Evolutionary conservation across 92 coral and sea anemone species (phyloP).

Genomic region (Porites divaricata): DNA sequence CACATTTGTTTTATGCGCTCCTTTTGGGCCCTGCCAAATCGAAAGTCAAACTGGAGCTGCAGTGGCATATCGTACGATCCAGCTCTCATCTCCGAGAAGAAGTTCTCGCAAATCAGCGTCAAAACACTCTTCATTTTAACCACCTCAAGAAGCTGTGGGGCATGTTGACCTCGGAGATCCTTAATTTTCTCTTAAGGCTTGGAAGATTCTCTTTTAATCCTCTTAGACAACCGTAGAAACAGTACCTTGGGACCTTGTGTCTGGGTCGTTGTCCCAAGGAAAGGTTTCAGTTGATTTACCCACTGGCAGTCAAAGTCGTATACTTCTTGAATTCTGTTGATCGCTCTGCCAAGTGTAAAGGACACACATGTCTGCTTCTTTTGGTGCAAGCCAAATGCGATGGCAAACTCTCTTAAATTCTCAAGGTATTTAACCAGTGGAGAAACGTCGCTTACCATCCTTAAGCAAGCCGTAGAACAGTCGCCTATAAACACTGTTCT

Average conservation of each 20-base stretch:
- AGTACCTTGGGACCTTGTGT: slow-evolving; percentile 47
- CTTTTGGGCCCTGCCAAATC: not conserved
- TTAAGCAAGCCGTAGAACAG: slow-evolving; percentile 25
- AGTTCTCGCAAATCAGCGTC: too few relatives aligned
- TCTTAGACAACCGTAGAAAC: slow-evolving; percentile 49
- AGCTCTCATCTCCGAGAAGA: too few relatives aligned
- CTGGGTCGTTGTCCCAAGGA: slow-evolving; percentile 48
- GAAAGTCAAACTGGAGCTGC: too few relatives aligned
- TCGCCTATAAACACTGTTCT: slow-evolving; percentile 31
- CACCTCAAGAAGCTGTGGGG: not conserved
- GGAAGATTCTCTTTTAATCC: slow-evolving; percentile 47
- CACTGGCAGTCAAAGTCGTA: slow-evolving; percentile 39
- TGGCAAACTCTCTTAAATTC: not conserved
- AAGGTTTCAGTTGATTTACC: slow-evolving; percentile 41
- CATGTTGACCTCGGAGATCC: slow-evolving; percentile 7
- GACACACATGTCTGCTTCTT: slow-evolving; percentile 13
- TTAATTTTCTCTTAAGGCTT: slow-evolving; percentile 41
- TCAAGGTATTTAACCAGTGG: not conserved
- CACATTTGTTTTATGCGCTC: slow-evolving; percentile 22
- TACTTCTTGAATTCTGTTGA: slow-evolving; percentile 24
- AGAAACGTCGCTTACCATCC: not conserved
- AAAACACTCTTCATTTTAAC: too few relatives aligned
- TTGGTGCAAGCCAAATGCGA: slow-evolving; percentile 26
- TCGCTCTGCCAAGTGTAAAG: slow-evolving; percentile 8
- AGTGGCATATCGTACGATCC: not conserved